These are phyloP conservation scores for Pipistrellus pipistrellus DNA, from an alignment of 2,797 vertebrate genomes.

Conservation along the genomic window DNA sequence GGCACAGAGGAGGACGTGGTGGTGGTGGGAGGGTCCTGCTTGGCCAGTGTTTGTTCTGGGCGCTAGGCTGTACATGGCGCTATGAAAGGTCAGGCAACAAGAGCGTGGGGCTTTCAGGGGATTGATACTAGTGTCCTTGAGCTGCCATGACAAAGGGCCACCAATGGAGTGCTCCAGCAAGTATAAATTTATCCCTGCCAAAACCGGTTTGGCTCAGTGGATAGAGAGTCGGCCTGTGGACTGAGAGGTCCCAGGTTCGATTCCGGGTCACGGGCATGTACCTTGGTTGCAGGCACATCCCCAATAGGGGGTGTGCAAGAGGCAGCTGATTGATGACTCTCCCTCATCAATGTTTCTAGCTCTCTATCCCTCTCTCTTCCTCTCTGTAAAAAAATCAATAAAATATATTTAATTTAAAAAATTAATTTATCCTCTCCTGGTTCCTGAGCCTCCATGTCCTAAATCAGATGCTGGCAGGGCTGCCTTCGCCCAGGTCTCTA, in stretches of 20 bases:
- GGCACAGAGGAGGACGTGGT: neutral
- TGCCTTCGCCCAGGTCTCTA: accelerated
- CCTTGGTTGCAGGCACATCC: no score
- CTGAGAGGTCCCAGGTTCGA: no score
- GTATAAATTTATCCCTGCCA: neutral
- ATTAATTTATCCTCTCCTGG: neutral
- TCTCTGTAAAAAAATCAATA: no score
- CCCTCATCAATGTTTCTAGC: no score
- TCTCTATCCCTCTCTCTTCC: no score
- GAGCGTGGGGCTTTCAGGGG: neutral
- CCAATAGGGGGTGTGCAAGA: no score
- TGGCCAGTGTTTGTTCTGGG: neutral
- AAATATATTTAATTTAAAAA: no score
- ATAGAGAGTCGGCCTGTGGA: no score
- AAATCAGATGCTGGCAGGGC: neutral
- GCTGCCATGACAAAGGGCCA: neutral
- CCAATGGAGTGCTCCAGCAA: neutral
- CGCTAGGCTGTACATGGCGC: neutral
- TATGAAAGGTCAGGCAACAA: neutral
- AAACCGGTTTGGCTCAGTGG: no score
- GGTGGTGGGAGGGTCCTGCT: neutral
- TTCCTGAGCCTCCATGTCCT: neutral
- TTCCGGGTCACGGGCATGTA: no score
- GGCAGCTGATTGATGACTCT: no score
- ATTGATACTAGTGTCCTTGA: neutral